Conservation (phyloP, 2,888 invertebrate genomes). For the Ellobium chinense region DNA sequence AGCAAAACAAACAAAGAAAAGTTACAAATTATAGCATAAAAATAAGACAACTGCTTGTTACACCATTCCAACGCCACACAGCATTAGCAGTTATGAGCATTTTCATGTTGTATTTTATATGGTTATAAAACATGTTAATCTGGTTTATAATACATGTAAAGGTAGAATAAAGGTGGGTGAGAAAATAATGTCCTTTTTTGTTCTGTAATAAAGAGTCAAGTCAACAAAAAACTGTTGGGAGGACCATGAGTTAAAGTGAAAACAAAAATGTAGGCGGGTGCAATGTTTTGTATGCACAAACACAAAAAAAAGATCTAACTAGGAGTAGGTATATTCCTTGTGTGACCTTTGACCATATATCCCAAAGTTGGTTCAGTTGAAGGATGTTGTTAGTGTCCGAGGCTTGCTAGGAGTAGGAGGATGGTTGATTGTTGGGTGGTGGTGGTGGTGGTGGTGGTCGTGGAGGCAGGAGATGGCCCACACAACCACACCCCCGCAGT, state of each 20-base stretch:
- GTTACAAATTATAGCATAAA: too few relatives aligned
- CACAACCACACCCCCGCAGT: background rate
- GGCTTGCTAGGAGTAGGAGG: background rate
- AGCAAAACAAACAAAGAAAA: background rate
- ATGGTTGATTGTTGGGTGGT: too few relatives aligned
- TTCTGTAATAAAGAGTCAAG: background rate
- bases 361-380: background rate
- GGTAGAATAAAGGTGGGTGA: background rate
- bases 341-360: background rate
- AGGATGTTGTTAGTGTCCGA: background rate
- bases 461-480: background rate
- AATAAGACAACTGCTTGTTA: too few relatives aligned
- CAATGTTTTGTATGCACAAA: background rate
- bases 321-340: too few relatives aligned
- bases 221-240: background rate
- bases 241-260: background rate
- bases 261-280: slow-evolving; percentile 15
- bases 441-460: background rate
- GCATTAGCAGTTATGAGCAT: slow-evolving; percentile 3
- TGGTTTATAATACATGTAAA: slow-evolving; percentile 14
- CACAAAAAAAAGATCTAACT: background rate
- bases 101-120: background rate
- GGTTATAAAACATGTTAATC: slow-evolving; percentile 19
- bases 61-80: background rate
- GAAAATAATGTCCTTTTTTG: background rate